Conservation (phyloP, 2,113 vertebrate genomes). For the Tyrannus savana region DNA sequence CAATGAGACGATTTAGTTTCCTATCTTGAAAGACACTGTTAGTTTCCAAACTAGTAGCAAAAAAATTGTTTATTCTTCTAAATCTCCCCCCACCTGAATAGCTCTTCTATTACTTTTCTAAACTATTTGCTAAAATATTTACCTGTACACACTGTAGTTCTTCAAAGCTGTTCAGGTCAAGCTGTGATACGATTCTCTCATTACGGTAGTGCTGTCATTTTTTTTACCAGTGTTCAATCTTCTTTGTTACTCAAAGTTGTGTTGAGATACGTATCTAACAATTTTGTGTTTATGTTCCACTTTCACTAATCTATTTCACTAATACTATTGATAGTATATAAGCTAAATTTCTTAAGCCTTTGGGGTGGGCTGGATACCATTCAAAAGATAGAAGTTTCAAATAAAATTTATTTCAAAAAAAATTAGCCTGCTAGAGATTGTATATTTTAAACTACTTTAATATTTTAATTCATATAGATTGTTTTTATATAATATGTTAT, state of each 20-base stretch:
- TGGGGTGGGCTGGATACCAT: neutral
- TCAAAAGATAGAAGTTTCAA: neutral
- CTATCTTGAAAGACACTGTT: neutral
- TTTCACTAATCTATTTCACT: neutral
- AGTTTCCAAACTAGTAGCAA: neutral
- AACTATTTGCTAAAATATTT: neutral
- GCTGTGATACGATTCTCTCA: neutral
- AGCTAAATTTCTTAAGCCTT: neutral
- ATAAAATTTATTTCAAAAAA: neutral
- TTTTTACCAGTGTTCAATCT: neutral
- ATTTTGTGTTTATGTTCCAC: neutral
- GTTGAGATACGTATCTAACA: neutral
- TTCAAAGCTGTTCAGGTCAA: neutral
- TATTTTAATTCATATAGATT: too few species aligned
- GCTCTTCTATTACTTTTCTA: neutral
- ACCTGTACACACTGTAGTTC: neutral
- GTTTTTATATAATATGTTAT: too few species aligned
- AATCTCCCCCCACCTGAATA: neutral
- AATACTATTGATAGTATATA: neutral
- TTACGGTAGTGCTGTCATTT: neutral
- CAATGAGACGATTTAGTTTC: neutral
- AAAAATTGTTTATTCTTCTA: neutral
- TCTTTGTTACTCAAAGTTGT: neutral
- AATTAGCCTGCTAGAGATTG: neutral
- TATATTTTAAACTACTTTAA: neutral